Conservation (phyloP, 1,140 invertebrate genomes). For the Dendroctonus valens region DNA sequence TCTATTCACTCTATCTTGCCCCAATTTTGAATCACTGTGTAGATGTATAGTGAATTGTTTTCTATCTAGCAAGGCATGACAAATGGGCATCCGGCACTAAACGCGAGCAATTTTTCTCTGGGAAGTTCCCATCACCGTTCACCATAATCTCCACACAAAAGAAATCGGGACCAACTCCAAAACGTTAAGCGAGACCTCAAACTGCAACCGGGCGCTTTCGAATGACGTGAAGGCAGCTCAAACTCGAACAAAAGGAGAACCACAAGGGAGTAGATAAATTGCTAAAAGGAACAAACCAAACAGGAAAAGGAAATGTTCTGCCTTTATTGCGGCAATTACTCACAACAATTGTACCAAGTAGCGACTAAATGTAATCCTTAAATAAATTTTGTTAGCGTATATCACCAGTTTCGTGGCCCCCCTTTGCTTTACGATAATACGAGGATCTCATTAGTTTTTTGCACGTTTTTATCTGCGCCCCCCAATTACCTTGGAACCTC, state of each 20-base stretch:
- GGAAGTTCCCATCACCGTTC: too few species aligned
- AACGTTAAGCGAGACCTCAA: conserved; percentile 19
- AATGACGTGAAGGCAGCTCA: conserved; percentile 17
- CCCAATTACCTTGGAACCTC: too few species aligned
- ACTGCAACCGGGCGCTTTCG: not conserved
- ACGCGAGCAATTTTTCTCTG: too few species aligned
- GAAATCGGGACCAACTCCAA: not conserved
- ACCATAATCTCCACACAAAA: too few species aligned
- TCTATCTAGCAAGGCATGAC: too few species aligned
- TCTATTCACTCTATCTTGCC: too few species aligned
- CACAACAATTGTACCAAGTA: conserved; percentile 32
- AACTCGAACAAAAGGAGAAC: conserved; percentile 14
- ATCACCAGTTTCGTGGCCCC: conserved; percentile 15
- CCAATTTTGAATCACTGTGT: too few species aligned
- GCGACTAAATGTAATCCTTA: conserved; percentile 30
- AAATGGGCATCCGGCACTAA: too few species aligned
- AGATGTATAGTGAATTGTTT: too few species aligned
- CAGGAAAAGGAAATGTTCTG: conserved; percentile 34
- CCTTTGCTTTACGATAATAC: conserved; percentile 11
- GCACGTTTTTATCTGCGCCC: not conserved
- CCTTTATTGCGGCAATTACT: conserved; percentile 33
- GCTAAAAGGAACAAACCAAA: conserved; percentile 29
- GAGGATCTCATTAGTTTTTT: not conserved
- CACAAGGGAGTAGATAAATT: conserved; percentile 30
- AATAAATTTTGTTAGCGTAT: conserved; percentile 30